Percentiles rank a stretch among this genome's conserved stretches.
Evolutionary conservation across 1,140 invertebrate genomes (phyloP).

Genomic region (Rhyzopertha dominica): DNA sequence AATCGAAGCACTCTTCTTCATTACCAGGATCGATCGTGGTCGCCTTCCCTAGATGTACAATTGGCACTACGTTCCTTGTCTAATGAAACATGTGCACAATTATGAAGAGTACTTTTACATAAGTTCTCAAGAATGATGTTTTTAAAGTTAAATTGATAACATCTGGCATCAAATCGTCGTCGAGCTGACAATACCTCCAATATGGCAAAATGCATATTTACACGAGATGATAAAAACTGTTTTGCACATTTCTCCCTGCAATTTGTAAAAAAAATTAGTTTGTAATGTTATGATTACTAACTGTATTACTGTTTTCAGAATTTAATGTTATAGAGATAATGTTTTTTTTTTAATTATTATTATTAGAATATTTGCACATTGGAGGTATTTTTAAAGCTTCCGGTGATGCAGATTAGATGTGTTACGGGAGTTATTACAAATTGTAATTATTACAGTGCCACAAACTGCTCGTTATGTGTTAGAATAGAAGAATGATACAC

Average conservation of each 20-base stretch:
- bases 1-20: no score
- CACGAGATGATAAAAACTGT: not conserved
- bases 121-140: no score
- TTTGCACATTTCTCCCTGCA: not conserved
- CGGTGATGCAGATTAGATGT: no score
- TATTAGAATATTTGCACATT: not conserved
- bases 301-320: not conserved
- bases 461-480: not conserved
- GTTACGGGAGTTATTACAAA: no score
- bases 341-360: constrained; percentile 1
- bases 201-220: not conserved
- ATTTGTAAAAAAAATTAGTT: not conserved
- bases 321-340: not conserved
- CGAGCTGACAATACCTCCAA: constrained; percentile 6
- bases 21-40: no score
- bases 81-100: no score
- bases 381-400: not conserved
- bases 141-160: no score
- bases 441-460: no score
- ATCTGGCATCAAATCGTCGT: constrained; percentile 4
- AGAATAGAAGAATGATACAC: constrained; percentile 2
- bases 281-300: not conserved
- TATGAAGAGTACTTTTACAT: no score
- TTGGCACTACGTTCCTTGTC: no score
- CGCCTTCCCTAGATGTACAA: no score